Evolutionary conservation across 1,140 invertebrate genomes (phyloP), one percentile per base, ranked within the genome.

Genomic region (Drosophila willistoni): DNA sequence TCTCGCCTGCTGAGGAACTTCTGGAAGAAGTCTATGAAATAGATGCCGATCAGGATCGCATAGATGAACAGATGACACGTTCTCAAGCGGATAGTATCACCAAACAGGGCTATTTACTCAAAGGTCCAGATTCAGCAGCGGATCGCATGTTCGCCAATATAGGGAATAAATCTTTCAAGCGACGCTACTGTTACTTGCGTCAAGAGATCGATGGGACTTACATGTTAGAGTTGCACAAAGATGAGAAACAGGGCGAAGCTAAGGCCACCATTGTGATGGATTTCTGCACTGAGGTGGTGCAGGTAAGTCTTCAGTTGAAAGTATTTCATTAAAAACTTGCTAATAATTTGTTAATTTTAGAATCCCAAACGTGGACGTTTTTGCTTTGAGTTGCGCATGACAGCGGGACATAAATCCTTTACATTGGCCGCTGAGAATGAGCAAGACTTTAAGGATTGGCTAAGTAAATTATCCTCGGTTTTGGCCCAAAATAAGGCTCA

Each of bases 201-300:
- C 96, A 97, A 92, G 97, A 98, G 93, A 95, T 97, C 34, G 97
- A 98, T 92, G 97, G 96, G 10, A 97, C 97, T 0, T 98, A 98
- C 81, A 96, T 97, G 81, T 93, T 98, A 19, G 97, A 98, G 93
- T 94, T 98, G 81, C 97, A 97, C 90, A 98, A 98, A 93, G 97
- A 98, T 93, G 97, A 98, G 64, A 97, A 96, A 89, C 97, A 97
- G 92, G 95, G 94, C 2, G 97, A 98, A 84, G 96, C 96, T 1
- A 98, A 98, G 93, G 95, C 96, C 68, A 96, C 96, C n/a, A 97
- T 98, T 92, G 97, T 97, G 71, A 96, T 98, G 95, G 97, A 98
- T 92, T 97, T 97, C 93, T 98, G 97, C 87, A 95, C 95, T 2
- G 96, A 98, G 91, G 96, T 98, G 79, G 94, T 97, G 55, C 95